Evolutionary conservation across 2,888 invertebrate species (phyloP), one percentile per base, ranked within the genome.

Genomic region (Drosophila colorata): DNA sequence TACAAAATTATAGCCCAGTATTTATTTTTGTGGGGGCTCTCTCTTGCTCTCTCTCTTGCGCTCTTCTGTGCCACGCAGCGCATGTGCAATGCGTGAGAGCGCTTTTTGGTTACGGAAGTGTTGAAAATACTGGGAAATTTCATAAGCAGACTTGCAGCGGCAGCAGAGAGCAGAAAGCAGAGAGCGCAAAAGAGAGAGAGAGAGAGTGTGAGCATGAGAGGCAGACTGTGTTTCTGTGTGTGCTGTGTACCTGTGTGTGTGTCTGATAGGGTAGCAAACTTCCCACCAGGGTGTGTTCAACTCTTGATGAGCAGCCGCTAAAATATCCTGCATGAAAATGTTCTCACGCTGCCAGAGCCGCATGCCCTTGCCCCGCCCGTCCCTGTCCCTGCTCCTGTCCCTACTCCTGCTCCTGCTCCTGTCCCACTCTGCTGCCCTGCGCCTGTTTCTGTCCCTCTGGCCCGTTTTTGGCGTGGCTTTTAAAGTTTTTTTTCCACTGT

Each of bases 241-340:
- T 48, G 23, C n/a, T 18, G 20, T 31, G 57, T 44, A 51, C 43
- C 5, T 35, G 68, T 48, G 46, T 60, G 68, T 66, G 44, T 56
- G 69, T 43, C 60, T 57, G 72, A 74, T 72, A 78, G 83, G 83
- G 87, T 83, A 83, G 83, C 71, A 85, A 82, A 88, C 79, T 86
- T 87, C 87, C 78, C 89, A 84, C 78, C 82, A 85, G 88, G 88
- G 88, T 89, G 89, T 88, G 89, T 88, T 88, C 85, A 82, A 88
- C 79, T 84, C 87, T 75, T 80, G 88, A 83, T 74, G 78, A 81
- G 84, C 86, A 75, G 86, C 73, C 80, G 77, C 79, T 72, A 67
- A 83, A 88, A 77, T 81, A 81, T 78, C 84, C 78, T 84, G 81
- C 82, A 87, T 84, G 81, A 87, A 82, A 87, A 82, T 85, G 77